phyloP scores from a whole-genome alignment of 2,113 vertebrate genomes.

The Meleagris gallopavo region DNA sequence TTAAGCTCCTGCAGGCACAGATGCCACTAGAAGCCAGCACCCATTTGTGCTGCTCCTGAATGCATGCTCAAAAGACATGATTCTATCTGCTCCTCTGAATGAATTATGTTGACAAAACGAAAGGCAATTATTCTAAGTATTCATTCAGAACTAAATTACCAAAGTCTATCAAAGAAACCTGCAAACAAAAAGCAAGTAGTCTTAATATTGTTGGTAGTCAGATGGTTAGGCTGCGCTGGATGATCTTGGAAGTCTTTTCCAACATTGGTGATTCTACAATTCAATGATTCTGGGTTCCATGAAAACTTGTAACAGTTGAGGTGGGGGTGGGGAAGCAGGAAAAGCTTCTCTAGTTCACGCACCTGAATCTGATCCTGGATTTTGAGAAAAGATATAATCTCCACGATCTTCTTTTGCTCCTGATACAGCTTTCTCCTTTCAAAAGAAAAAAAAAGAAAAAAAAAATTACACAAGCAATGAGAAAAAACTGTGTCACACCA shows the following conservation, averaged over 20 bases:
- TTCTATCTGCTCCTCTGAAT: background rate
- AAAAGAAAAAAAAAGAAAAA: constrained; percentile 3
- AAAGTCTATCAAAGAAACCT: background rate
- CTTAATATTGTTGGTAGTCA: too few species aligned
- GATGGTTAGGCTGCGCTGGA: too few species aligned
- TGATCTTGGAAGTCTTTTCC: too few species aligned
- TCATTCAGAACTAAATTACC: background rate
- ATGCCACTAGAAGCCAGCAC: background rate
- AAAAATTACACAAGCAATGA: background rate
- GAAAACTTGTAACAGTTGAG: background rate
- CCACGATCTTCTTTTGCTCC: constrained; percentile 72
- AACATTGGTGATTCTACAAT: too few species aligned
- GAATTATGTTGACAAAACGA: background rate
- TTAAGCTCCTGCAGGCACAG: background rate
- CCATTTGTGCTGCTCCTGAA: background rate
- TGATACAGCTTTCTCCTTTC: constrained; percentile 80
- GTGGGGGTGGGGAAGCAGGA: rapidly evolving
- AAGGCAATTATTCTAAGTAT: background rate
- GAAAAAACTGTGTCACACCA: background rate
- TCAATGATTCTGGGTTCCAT: background rate
- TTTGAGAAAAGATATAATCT: constrained; percentile 64
- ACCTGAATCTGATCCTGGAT: constrained; percentile 80
- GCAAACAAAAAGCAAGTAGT: background rate
- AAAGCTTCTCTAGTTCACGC: background rate
- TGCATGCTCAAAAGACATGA: rapidly evolving